Conservation (phyloP, 1,140 invertebrate species). For the Colletes gigas region DNA sequence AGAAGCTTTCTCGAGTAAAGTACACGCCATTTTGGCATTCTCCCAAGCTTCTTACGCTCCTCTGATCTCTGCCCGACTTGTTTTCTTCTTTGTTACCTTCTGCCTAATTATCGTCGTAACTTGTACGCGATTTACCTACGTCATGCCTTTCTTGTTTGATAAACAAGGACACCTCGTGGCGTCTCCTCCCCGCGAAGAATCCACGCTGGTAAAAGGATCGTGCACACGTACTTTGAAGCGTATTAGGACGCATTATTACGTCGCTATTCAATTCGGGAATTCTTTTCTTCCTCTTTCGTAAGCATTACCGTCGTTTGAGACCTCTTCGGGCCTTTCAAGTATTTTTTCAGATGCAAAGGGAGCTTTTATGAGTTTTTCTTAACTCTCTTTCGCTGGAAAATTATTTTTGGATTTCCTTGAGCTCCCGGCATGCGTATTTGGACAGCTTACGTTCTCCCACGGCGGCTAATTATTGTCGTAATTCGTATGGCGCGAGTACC, state of each 20-base stretch:
- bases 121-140: slow-evolving; percentile 38
- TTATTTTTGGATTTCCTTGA: neutral
- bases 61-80: slow-evolving; percentile 34
- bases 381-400: neutral
- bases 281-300: neutral
- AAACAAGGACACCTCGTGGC: slow-evolving; percentile 4
- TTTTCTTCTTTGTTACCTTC: slow-evolving; percentile 28
- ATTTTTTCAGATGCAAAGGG: neutral
- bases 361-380: slow-evolving; percentile 16
- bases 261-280: neutral
- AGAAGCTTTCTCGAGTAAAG: slow-evolving; percentile 36
- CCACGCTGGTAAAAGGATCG: neutral
- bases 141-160: slow-evolving; percentile 3
- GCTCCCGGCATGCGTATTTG: neutral
- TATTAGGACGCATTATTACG: neutral
- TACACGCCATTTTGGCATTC: slow-evolving; percentile 43
- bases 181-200: neutral
- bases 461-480: neutral
- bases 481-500: neutral
- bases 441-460: neutral
- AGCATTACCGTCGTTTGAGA: neutral
- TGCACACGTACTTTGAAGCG: neutral
- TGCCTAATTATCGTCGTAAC: slow-evolving; percentile 50
- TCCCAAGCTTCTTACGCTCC: slow-evolving; percentile 22
- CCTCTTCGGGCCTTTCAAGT: neutral